phyloP scores from a whole-genome alignment of 2,888 invertebrate species.

The Nomada hirtipes region DNA sequence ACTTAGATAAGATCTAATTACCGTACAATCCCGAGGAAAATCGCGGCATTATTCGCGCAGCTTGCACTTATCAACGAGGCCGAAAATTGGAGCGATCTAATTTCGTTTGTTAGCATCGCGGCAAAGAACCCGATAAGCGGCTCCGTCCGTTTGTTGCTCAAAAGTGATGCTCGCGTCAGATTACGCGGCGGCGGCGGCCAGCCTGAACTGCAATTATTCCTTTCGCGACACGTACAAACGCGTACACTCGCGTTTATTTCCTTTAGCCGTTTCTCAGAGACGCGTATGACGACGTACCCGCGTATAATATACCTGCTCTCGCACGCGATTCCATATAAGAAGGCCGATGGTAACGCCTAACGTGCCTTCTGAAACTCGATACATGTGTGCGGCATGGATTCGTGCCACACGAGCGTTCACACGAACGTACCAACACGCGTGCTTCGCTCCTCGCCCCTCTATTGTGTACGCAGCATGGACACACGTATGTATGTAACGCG shows the following conservation, averaged over 20 bases:
- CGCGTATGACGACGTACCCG: neutral
- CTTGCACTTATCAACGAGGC: slow-evolving; percentile 37
- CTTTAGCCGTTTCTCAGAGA: slow-evolving; percentile 60
- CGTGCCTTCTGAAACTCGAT: slow-evolving; percentile 73
- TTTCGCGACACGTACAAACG: slow-evolving; percentile 59
- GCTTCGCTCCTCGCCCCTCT: neutral
- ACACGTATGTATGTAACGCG: neutral
- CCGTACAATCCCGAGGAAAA: slow-evolving; percentile 34
- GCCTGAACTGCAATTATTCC: slow-evolving; percentile 49
- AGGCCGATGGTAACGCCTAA: slow-evolving; percentile 67
- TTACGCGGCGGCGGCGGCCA: slow-evolving; percentile 35
- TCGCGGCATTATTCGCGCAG: slow-evolving; percentile 36
- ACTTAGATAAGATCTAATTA: slow-evolving; percentile 41
- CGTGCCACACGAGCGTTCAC: slow-evolving; percentile 41
- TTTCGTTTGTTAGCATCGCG: neutral
- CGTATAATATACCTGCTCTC: slow-evolving; percentile 50
- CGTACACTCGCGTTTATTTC: slow-evolving; percentile 55
- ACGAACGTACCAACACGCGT: neutral
- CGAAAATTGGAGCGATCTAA: slow-evolving; percentile 43
- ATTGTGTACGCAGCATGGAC: slow-evolving; percentile 12
- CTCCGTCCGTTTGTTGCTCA: slow-evolving; percentile 41
- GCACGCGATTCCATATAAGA: slow-evolving; percentile 74
- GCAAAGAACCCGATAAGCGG: slow-evolving; percentile 22
- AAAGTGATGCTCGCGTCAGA: slow-evolving; percentile 54
- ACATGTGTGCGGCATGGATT: slow-evolving; percentile 62